Evolutionary conservation across 2,888 invertebrate genomes (phyloP).

Genomic region (Phoenoteleia sp.): DNA sequence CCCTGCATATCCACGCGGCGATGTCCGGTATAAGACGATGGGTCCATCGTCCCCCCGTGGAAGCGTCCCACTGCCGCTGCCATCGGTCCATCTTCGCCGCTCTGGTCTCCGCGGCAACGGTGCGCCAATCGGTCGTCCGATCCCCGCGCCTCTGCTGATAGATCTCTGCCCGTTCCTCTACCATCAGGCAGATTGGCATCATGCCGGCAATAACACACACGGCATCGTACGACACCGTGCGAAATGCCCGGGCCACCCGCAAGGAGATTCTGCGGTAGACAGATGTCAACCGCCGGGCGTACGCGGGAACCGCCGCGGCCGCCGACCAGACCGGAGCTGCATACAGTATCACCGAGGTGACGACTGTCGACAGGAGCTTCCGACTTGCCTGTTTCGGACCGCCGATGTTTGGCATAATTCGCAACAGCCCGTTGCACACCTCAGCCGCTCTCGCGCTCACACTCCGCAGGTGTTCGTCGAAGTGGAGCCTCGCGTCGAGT

Average conservation of each 20-base stretch:
- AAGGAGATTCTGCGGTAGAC: conserved; percentile 50
- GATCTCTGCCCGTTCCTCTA: background rate
- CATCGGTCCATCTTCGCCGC: background rate
- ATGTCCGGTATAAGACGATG: background rate
- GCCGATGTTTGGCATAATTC: conserved; percentile 22
- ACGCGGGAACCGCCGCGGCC: background rate
- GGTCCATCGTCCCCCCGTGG: background rate
- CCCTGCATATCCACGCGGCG: background rate
- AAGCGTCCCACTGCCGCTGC: background rate
- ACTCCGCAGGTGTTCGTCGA: conserved; percentile 13
- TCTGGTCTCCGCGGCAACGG: background rate
- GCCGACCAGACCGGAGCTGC: conserved; percentile 36
- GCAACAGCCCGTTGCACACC: background rate
- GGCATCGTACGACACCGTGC: too few species aligned
- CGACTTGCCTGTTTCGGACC: conserved; percentile 30
- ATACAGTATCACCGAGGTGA: conserved; percentile 44
- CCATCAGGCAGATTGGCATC: conserved; percentile 24
- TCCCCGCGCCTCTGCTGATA: background rate
- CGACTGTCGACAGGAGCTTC: conserved; percentile 39
- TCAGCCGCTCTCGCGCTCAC: background rate
- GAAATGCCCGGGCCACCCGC: conserved; percentile 3
- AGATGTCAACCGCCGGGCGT: background rate
- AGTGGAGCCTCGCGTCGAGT: conserved; percentile 53
- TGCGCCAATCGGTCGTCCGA: background rate
- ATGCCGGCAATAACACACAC: conserved; percentile 37